Conservation (phyloP, 2,797 vertebrate species). For the Poeciliopsis paucimaculata region DNA sequence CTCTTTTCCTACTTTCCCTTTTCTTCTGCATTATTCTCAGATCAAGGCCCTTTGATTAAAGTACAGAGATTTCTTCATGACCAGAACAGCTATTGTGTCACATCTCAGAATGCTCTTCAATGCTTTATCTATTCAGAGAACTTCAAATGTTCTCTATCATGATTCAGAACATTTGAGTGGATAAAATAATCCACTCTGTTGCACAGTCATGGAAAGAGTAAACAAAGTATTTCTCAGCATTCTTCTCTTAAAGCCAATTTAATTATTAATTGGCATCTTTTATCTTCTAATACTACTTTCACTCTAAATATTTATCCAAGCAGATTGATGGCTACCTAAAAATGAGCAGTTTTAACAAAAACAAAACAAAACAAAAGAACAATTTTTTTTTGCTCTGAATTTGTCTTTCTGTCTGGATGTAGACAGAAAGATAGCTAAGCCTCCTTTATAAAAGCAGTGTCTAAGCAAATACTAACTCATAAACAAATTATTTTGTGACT, state of each 20-base stretch:
- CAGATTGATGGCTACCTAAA: neutral
- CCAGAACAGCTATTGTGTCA: conserved; percentile 23
- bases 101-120: conserved; percentile 12
- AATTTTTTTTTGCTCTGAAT: neutral
- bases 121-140: conserved; percentile 14
- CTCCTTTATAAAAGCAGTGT: neutral
- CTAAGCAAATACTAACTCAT: neutral
- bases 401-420: neutral
- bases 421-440: neutral
- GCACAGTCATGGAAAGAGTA: conserved; percentile 1
- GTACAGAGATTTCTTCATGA: conserved; percentile 20
- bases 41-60: conserved; percentile 33
- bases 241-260: neutral
- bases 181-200: neutral
- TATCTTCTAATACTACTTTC: neutral
- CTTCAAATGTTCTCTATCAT: conserved; percentile 3
- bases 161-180: neutral
- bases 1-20: conserved; percentile 38
- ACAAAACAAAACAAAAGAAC: neutral
- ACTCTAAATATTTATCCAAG: neutral
- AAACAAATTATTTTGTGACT: conserved; percentile 8
- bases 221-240: neutral
- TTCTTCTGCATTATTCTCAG: conserved; percentile 36
- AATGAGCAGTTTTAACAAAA: neutral
- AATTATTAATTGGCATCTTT: conserved; percentile 1